phyloP scores from a whole-genome alignment of 2,888 invertebrate genomes.

The Fragum whitleyi region DNA sequence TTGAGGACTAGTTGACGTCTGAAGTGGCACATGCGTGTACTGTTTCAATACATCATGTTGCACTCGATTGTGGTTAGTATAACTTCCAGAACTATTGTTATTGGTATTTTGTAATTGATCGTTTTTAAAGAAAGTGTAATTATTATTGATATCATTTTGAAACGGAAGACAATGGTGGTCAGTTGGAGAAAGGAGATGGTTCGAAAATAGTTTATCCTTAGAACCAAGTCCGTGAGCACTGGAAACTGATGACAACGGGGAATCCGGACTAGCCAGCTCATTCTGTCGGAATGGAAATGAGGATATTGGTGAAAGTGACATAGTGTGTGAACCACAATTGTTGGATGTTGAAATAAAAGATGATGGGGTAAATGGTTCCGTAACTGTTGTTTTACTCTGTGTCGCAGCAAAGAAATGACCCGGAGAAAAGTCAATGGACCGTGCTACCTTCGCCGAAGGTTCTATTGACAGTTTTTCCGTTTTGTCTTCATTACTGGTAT shows the following conservation, averaged over 20 bases:
- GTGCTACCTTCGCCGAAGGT: constrained; percentile 39
- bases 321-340: constrained; percentile 29
- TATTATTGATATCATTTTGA: constrained; percentile 13
- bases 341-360: constrained; percentile 2
- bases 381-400: neutral
- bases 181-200: neutral
- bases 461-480: constrained; percentile 12
- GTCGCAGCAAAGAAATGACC: neutral
- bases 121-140: neutral
- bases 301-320: constrained; percentile 64
- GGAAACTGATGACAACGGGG: constrained; percentile 42
- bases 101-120: neutral
- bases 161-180: neutral
- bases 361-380: neutral
- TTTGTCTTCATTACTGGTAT: neutral
- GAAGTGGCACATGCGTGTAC: neutral
- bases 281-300: constrained; percentile 63
- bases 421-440: constrained; percentile 38
- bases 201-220: neutral
- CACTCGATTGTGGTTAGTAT: neutral
- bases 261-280: constrained; percentile 66
- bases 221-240: neutral
- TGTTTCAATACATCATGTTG: constrained; percentile 7
- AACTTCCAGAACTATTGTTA: neutral
- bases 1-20: neutral